Evolutionary conservation across 2,888 invertebrate genomes (phyloP), one percentile per base, ranked within the genome.

Genomic region (Philopedon plagiatum): DNA sequence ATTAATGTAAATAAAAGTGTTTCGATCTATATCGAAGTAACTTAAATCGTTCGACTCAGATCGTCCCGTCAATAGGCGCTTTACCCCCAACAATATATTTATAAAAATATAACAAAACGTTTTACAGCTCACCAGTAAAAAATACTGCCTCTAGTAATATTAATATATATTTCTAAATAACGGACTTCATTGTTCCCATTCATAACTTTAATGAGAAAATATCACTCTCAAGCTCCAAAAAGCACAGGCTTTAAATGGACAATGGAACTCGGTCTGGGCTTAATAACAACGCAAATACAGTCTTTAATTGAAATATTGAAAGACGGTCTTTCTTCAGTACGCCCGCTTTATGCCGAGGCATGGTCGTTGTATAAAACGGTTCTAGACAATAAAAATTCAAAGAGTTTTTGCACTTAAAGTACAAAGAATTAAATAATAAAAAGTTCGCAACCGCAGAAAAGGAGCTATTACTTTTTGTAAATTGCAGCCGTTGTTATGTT

Each of bases 161-260:
- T 71, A 71, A 71, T 66, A 66, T 26, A 49, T 66, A 62, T 71
- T 71, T 71, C 71, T 41, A 71, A 71, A 71, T 66, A 71, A 71
- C 62, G 46, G 46, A 46, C 37, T 13, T 51, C 46, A 71, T 71
- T 71, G 62, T 71, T 71, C 71, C 71, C 71, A 66, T 71, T 71
- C 71, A 71, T 71, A 71, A 71, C 54, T 56, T 68, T 69, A 73
- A 73, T 68, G 72, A 58, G 68, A 73, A 72, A 73, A 73, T 73
- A 73, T 73, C 72, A 73, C 67, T 73, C 68, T 73, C 63, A 64
- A 68, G 68, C 64, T 58, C 73, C 68, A 63, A 73, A 68, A 73
- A 58, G 64, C 68, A 63, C 54, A 58, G 44, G 57, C 56, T 64
- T 64, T 64, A 60, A 65, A 71, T 73, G 68, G 60, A 73, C 73